Base-by-base conservation (phyloP, 2,113 vertebrate species). In the Origma solitaria region DNA sequence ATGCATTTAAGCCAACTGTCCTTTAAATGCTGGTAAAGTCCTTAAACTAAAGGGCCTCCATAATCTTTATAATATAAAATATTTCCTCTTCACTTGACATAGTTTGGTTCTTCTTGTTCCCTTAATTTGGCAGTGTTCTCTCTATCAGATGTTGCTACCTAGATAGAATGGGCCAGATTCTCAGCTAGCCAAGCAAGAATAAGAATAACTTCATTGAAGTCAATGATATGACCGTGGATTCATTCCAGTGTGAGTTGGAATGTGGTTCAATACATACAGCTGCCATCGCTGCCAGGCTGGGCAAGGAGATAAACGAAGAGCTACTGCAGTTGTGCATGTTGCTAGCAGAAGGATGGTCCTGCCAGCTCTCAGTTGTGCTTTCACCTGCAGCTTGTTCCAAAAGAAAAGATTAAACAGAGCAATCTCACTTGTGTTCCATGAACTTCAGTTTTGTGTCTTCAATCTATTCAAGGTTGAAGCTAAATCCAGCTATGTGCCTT, bases 171-270 rank as follows among this genome's bases (percentile, higher is more conserved):
- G 64, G 75, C 42, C 79, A 81, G 60, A 88, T 91, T 92, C 90
- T 93, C 70, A 82, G 42, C 56, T 62, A 86, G 64, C 53, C 83
- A 89, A 84, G 51, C 4, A 2, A 80, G 88, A 90, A 92, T 77
- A 92, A 90, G 54, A 88, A 90, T 83, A 88, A 77, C 51, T 88
- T 89, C 18, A 83, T 10, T 88, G 79, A 92, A 96, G 85, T 66
- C 85, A 88, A 23, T 94, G 50, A 44, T 68, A 88, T 88, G 88
- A 88, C 64, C 68, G 75, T 93, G 93, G 82, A 49, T 64, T 92
- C 5, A 2, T 88, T 88, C 94, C 85, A 92, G 79, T 7, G 40
- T 93, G 93, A 95, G 69, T 7, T 80, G 90, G 92, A 95, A 93
- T 83, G 92, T 81, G 68, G 71, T 70, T 89, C 82, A 58, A 51